Conservation (phyloP, 1,140 invertebrate species). For the Pygmarrhopalites habei region DNA sequence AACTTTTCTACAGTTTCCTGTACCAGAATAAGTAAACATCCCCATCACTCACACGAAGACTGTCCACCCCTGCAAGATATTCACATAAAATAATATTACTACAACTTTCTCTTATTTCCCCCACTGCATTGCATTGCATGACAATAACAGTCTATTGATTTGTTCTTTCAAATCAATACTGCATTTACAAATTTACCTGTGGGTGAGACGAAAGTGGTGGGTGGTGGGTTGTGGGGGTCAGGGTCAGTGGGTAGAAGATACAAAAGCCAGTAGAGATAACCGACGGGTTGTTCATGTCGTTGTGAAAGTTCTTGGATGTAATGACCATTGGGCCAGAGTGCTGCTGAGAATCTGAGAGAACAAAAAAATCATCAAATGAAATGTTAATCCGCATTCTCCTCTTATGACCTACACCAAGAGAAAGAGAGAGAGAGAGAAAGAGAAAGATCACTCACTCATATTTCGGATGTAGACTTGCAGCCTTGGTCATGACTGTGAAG, state of each 20-base stretch:
- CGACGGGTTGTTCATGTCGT: constrained; percentile 74
- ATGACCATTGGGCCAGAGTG: constrained; percentile 81
- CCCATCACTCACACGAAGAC: constrained; percentile 69
- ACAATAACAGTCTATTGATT: too few species aligned
- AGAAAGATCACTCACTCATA: constrained; percentile 41
- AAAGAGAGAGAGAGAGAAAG: too few species aligned
- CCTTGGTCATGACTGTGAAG: constrained; percentile 74
- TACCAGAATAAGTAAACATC: constrained; percentile 84
- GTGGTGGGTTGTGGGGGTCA: constrained; percentile 65
- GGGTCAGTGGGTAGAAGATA: constrained; percentile 67
- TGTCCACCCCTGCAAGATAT: constrained; percentile 69
- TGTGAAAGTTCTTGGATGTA: constrained; percentile 78
- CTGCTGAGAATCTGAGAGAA: constrained; percentile 60
- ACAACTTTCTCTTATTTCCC: too few species aligned
- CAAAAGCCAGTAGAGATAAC: constrained; percentile 78
- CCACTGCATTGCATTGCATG: too few species aligned
- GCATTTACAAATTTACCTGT: constrained; percentile 55
- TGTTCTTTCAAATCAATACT: too few species aligned
- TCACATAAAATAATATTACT: too few species aligned
- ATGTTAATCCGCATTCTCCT: background rate
- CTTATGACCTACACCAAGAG: background rate
- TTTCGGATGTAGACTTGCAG: constrained; percentile 59
- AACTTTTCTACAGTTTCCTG: constrained; percentile 63
- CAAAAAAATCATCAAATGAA: constrained; percentile 4
- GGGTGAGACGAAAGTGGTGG: constrained; percentile 72